Conservation (phyloP, 2,888 invertebrate genomes). For the Ametastegia equiseti region DNA sequence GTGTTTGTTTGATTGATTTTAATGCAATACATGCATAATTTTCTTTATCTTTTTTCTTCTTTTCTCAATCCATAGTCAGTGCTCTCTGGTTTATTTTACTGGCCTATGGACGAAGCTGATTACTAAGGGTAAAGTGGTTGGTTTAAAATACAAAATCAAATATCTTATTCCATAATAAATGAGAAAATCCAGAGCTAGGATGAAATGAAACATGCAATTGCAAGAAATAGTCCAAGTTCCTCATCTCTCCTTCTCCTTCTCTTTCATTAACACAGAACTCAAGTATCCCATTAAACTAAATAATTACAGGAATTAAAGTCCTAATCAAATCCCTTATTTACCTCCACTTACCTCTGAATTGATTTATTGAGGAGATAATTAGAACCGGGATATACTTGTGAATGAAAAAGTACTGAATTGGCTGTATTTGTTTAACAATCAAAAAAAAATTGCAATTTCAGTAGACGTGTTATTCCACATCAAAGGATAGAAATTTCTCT, state of each 20-base stretch:
- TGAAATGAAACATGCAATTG: neutral
- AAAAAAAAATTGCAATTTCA: no score
- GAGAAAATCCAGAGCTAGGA: neutral
- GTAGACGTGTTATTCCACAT: no score
- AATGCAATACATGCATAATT: no score
- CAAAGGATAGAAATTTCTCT: neutral
- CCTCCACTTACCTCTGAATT: neutral
- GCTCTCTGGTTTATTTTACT: conserved; percentile 11
- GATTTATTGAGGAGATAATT: neutral
- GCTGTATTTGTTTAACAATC: neutral
- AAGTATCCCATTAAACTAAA: neutral
- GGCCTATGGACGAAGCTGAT: neutral
- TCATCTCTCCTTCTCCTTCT: no score
- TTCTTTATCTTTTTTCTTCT: neutral
- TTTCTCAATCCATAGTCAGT: conserved; percentile 7
- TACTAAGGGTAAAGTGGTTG: neutral
- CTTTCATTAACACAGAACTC: no score
- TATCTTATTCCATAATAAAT: neutral
- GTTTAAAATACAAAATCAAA: neutral
- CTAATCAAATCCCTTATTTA: neutral
- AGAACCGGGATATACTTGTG: neutral
- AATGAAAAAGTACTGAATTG: neutral
- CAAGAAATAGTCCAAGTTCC: neutral
- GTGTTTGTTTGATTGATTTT: neutral
- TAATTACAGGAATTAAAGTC: neutral